Evolutionary conservation across 2,888 invertebrate genomes (phyloP).

Genomic region (Pedicia rivosa): DNA sequence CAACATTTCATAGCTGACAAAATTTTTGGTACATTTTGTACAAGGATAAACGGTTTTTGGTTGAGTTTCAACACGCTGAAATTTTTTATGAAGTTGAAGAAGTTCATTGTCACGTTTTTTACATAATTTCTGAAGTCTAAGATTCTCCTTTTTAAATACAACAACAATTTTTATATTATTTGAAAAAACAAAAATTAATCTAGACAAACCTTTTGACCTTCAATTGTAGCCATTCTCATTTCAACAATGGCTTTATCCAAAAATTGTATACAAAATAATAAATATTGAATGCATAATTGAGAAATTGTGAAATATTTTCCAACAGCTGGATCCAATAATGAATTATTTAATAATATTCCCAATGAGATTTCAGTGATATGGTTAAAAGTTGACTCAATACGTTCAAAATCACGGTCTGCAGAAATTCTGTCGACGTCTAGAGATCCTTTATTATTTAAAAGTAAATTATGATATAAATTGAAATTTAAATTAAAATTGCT

Average conservation of each 20-base stretch:
- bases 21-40: conserved; percentile 27
- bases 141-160: conserved; percentile 16
- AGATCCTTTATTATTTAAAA: no score
- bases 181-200: not conserved
- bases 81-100: conserved; percentile 23
- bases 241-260: conserved; percentile 24
- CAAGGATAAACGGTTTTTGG: conserved; percentile 25
- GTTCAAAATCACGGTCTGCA: conserved; percentile 24
- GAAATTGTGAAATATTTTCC: conserved; percentile 27
- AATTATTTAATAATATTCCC: conserved; percentile 21
- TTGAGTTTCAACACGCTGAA: conserved; percentile 21
- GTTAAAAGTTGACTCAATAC: conserved; percentile 21
- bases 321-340: conserved; percentile 27
- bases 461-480: no score
- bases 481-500: conserved; percentile 2
- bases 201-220: conserved; percentile 14
- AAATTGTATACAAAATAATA: conserved; percentile 26
- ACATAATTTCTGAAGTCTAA: conserved; percentile 17
- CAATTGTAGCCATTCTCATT: conserved; percentile 19
- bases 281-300: conserved; percentile 26
- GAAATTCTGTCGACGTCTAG: conserved; percentile 25
- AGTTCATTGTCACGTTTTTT: conserved; percentile 23
- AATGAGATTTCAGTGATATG: conserved; percentile 27
- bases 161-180: not conserved
- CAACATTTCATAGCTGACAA: conserved; percentile 27